Base-by-base conservation (phyloP, 2,888 invertebrate species). In the Strigamia crassipes region DNA sequence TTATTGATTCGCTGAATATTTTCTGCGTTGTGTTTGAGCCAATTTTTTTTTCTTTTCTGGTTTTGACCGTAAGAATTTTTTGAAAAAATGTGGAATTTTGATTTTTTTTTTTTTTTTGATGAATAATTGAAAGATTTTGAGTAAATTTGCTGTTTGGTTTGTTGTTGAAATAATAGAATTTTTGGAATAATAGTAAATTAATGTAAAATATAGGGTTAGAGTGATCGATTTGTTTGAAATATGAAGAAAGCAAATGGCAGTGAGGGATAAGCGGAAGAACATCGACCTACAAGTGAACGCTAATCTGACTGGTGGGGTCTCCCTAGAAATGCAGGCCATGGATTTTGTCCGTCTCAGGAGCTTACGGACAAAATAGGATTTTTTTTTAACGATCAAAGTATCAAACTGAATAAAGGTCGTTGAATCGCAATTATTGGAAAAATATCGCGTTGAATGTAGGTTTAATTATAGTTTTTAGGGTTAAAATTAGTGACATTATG, bases 241-340 rank as follows among this genome's bases (percentile, higher is more conserved):
- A n/a, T 13, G 73, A 31, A 12, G 73, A 23, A 73, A 27, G 31
- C 73, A 73, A 73, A 73, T 31, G 31, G 73, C 73, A 73, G 3
- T 61, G 73, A 27, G 31, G 73, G 73, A 73, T 73, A 73, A 73
- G 27, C 73, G 31, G 23, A 73, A 73, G 73, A 31, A 73, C 73
- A 73, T 73, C 73, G 73, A 31, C 73, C 31, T 73, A 15, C 73
- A 27, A 73, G 13, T 27, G 73, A 73, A 31, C 73, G 31, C 73
- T 73, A 73, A 73, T 73, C 73, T 73, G 27, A 31, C 73, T 73
- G 23, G 1, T 73, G 13, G 23, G 73, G 31, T 27, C 31, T 12
- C 27, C 31, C 73, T 6, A 73, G 56, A 73, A 73, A 73, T 73
- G 73, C 73, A 73, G 12, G 73, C 31, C 73, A n/a, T 27, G 73